These are phyloP conservation scores for Xylota segnis DNA, from an alignment of 2,888 invertebrate species.

Conservation along the genomic window DNA sequence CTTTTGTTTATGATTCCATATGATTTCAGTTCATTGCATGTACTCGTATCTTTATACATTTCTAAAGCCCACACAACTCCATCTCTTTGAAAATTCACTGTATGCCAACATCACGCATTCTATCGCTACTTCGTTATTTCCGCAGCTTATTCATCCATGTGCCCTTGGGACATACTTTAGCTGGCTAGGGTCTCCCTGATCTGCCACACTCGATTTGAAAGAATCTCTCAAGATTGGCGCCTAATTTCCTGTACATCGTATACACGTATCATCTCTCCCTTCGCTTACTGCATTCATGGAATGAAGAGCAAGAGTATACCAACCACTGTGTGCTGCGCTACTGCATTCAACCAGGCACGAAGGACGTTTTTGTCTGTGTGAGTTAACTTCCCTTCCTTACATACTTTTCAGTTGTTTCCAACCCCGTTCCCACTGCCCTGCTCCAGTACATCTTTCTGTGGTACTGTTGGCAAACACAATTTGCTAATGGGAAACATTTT, in stretches of 20 bases:
- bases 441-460: constrained; percentile 40
- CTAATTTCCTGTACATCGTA: constrained; percentile 68
- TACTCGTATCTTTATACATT: neutral
- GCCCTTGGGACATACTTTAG: constrained; percentile 31
- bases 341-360: constrained; percentile 26
- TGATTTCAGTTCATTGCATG: no score
- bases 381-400: constrained; percentile 18
- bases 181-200: constrained; percentile 17
- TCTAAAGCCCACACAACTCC: neutral
- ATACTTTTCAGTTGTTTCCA: constrained; percentile 32
- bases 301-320: constrained; percentile 3
- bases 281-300: neutral
- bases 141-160: constrained; percentile 17
- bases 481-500: constrained; percentile 63
- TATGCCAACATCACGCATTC: neutral
- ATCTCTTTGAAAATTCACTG: neutral
- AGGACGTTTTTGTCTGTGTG: constrained; percentile 12
- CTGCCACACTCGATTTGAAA: constrained; percentile 30
- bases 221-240: constrained; percentile 38
- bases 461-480: constrained; percentile 64
- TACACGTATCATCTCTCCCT: constrained; percentile 31
- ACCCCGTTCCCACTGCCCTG: neutral
- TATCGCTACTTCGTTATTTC: constrained; percentile 8
- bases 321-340: constrained; percentile 25
- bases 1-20: no score